A percentile compares a stretch with the other conserved stretches of the same genome.
Conservation (phyloP, 2,113 vertebrate species). For the Promerops cafer region DNA sequence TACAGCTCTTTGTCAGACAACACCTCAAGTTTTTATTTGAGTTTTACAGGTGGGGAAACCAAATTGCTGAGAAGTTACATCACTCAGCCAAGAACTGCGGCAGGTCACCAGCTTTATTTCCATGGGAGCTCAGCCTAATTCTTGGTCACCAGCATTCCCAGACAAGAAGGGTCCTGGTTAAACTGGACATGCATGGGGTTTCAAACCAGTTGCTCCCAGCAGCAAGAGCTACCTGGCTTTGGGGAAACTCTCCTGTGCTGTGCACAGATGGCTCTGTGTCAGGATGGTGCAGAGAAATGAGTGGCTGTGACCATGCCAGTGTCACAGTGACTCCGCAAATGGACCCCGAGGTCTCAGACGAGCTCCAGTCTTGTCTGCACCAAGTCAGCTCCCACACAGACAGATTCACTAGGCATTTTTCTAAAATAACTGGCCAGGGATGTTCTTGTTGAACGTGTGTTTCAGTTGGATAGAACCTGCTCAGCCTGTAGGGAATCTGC, state of each 20-base stretch:
- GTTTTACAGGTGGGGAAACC: background rate
- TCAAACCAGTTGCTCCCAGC: background rate
- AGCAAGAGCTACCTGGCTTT: background rate
- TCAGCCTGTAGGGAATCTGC: background rate
- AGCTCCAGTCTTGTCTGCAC: background rate
- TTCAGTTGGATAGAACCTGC: background rate
- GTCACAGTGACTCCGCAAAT: background rate
- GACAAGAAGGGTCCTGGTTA: background rate
- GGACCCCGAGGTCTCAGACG: background rate
- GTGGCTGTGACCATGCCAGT: background rate
- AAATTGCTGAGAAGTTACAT: background rate
- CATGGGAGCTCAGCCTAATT: background rate
- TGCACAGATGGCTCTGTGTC: background rate
- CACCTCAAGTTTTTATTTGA: background rate
- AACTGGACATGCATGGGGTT: background rate
- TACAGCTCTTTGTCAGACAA: background rate
- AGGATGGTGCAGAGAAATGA: background rate
- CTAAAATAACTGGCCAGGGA: background rate
- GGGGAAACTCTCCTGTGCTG: background rate
- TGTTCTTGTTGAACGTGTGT: background rate
- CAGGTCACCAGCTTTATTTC: background rate
- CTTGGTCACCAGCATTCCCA: background rate
- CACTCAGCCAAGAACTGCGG: background rate
- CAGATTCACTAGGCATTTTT: background rate
- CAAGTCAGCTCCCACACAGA: background rate